Conservation (phyloP, 2,888 invertebrate species). For the Nomada lathburiana region DNA sequence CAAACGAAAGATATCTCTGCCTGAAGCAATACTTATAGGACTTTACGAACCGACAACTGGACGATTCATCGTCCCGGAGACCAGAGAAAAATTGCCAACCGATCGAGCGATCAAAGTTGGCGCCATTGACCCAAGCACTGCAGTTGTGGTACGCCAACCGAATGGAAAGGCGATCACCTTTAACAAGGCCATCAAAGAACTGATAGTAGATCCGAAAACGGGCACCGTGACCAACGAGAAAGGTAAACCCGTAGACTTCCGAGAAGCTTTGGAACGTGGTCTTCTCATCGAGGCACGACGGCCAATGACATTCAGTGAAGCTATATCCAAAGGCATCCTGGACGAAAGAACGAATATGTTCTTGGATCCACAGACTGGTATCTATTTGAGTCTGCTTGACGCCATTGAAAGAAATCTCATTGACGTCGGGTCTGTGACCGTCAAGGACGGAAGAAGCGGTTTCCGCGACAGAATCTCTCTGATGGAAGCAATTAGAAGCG, state of each 20-base stretch:
- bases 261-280: constrained; percentile 94
- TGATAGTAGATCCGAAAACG: constrained; percentile 90
- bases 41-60: constrained; percentile 94
- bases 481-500: constrained; percentile 91
- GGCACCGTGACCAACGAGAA: constrained; percentile 89
- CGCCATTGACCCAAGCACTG: constrained; percentile 93
- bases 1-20: constrained; percentile 92
- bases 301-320: constrained; percentile 93
- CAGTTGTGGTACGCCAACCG: constrained; percentile 89
- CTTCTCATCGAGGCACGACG: constrained; percentile 92
- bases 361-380: constrained; percentile 92
- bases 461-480: constrained; percentile 91
- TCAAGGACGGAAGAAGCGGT: constrained; percentile 88
- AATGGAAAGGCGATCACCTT: constrained; percentile 92
- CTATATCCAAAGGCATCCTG: constrained; percentile 92
- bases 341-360: constrained; percentile 92
- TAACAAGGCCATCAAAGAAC: constrained; percentile 91
- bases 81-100: constrained; percentile 92
- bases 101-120: constrained; percentile 94
- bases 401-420: constrained; percentile 93
- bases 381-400: constrained; percentile 91
- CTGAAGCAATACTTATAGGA: constrained; percentile 96
- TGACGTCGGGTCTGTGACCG: constrained; percentile 93
- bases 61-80: constrained; percentile 91
- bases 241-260: constrained; percentile 89